Percentiles rank a stretch among this genome's conserved stretches.
Conservation (phyloP, 2,113 vertebrate species). For the Corvus cornix region DNA sequence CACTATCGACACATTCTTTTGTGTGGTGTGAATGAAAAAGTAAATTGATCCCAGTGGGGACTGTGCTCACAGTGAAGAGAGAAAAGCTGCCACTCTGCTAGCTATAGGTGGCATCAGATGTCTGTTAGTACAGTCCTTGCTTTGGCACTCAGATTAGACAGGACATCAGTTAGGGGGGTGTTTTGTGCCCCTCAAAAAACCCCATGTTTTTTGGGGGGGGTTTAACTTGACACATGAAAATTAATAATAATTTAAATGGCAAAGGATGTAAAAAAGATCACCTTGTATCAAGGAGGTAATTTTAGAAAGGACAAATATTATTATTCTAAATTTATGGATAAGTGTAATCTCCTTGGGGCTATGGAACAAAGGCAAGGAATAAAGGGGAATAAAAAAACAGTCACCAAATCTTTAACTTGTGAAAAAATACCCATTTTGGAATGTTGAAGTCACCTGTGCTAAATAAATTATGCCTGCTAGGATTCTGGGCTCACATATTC, state of each 20-base stretch:
- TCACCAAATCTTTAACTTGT: not conserved
- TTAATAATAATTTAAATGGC: not conserved
- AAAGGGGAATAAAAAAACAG: not conserved
- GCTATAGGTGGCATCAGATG: slow-evolving; percentile 54
- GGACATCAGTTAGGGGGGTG: not conserved
- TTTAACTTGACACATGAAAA: not conserved
- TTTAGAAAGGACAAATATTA: not conserved
- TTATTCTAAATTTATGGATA: not conserved
- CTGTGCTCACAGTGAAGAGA: not conserved
- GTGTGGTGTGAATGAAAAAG: slow-evolving; percentile 62
- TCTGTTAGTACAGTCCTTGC: not conserved
- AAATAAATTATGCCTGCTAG: not conserved
- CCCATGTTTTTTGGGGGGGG: fast-evolving
- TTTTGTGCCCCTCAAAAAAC: not conserved
- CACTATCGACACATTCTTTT: slow-evolving; percentile 64
- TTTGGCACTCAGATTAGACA: not conserved
- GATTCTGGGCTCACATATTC: not conserved
- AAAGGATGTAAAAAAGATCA: not conserved
- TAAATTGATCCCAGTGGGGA: slow-evolving; percentile 67
- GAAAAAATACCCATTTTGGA: not conserved
- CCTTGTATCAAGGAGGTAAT: not conserved
- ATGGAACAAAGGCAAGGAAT: not conserved
- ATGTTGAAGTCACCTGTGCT: not conserved
- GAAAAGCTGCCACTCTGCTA: slow-evolving; percentile 1
- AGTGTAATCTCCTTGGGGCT: not conserved